phyloP scores from a whole-genome alignment of 2,888 invertebrate genomes.

The Drosophila rubida region DNA sequence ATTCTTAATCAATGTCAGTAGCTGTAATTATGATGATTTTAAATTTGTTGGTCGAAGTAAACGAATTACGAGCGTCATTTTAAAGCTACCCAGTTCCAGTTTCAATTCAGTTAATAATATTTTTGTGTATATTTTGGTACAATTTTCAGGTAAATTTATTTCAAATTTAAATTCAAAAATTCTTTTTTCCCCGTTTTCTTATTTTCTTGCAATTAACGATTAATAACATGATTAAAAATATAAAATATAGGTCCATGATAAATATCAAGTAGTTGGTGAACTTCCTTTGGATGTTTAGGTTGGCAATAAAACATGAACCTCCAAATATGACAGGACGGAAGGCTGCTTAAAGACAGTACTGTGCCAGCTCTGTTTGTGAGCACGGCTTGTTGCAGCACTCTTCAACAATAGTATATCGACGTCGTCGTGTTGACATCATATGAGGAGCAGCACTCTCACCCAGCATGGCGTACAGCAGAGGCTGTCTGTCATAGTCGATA shows the following conservation, averaged over 20 bases:
- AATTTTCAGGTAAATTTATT: not conserved
- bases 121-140: no score
- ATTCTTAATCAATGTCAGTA: no score
- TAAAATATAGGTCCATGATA: no score
- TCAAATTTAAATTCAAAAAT: not conserved
- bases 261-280: not conserved
- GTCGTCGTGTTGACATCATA: constrained; percentile 66
- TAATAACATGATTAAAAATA: not conserved
- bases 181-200: not conserved
- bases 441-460: constrained; percentile 42
- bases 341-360: constrained; percentile 57
- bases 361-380: no score
- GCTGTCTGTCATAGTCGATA: constrained; percentile 26
- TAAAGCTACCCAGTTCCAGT: no score
- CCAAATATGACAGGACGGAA: no score
- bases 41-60: no score
- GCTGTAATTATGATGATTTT: no score
- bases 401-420: constrained; percentile 68
- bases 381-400: constrained; percentile 77
- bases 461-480: constrained; percentile 56
- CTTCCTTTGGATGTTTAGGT: not conserved
- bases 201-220: not conserved
- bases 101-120: no score
- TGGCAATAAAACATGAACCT: not conserved
- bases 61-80: no score